Base-by-base conservation (phyloP, 2,113 vertebrate genomes). In the Callochromis pleurospilus region DNA sequence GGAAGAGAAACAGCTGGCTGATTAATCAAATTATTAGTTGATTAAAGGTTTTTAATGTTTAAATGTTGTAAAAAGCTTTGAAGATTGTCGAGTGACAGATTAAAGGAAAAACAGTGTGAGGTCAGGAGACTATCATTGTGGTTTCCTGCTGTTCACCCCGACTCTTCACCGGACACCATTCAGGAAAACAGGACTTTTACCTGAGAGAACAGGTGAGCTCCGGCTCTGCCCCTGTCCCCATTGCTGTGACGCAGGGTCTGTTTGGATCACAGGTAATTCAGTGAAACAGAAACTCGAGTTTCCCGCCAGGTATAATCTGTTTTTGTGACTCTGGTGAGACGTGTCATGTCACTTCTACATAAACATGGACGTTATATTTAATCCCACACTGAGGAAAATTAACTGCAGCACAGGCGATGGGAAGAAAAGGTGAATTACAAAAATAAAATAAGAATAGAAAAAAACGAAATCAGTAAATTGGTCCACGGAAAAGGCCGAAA, bases 381-480 rank as follows among this genome's bases (percentile, higher is more conserved):
- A 68, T 65, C 19, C 11, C 19, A 38, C 60, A 38, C 19, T 38
- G 33, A 38, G 33, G 33, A 65, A 65, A 65, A 65, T 0, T 21
- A 65, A 38, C 33, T 38, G 60, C 33, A 65, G 60, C 33, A 38
- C 60, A 65, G 19, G 6, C 38, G 60, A 21, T 38, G 19, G 33
- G 19, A 65, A 65, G 60, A 65, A 65, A 65, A 65, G 60, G 33
- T 65, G 19, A 38, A 38, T 38, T 38, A 65, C 19, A 65, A 38
- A 65, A 68, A 21, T 38, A 68, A 13, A 68, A 68, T 68, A 21
- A 21, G 33, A 68, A 68, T 68, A 68, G 11, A 68, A 38, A 13
- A 36, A 13, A 38, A 38, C 13, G 13, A 38, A 13, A 65, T 0
- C 0, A 13, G 60, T 38, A 38, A 38, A 38, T n/a, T 38, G 60